These are phyloP conservation scores for Artemisiospiza belli DNA, from an alignment of 2,113 vertebrate species.

Conservation along the genomic window DNA sequence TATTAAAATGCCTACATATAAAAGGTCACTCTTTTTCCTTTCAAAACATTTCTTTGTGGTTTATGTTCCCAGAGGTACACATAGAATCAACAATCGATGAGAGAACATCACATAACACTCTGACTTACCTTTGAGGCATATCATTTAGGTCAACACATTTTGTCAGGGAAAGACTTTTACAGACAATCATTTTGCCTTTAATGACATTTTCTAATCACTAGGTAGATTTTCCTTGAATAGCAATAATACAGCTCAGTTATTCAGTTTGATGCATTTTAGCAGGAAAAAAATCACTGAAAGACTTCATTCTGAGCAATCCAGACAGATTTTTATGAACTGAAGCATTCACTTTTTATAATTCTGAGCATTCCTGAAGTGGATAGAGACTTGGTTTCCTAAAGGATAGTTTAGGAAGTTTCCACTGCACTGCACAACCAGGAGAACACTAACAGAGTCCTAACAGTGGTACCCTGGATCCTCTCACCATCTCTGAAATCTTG, in stretches of 20 bases:
- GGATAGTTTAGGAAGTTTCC: background rate
- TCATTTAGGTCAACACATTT: slow-evolving; percentile 66
- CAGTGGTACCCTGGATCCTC: background rate
- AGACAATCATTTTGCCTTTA: slow-evolving; percentile 65
- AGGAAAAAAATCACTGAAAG: background rate
- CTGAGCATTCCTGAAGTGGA: background rate
- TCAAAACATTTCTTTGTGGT: slow-evolving; percentile 77
- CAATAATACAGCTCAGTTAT: slow-evolving; percentile 22
- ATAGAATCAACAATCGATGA: slow-evolving; percentile 78
- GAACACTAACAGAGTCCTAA: background rate
- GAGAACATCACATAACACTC: slow-evolving; percentile 68
- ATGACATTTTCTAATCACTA: slow-evolving; percentile 66
- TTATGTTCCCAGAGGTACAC: slow-evolving; percentile 69
- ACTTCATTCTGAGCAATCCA: slow-evolving; percentile 23
- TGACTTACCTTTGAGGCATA: slow-evolving; percentile 71
- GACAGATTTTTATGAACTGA: slow-evolving; percentile 17
- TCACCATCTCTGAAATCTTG: background rate
- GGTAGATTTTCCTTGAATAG: slow-evolving; percentile 45
- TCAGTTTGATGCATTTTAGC: slow-evolving; percentile 37
- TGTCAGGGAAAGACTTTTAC: slow-evolving; percentile 52
- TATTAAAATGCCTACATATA: slow-evolving; percentile 74
- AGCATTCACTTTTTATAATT: background rate
- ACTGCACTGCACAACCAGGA: background rate
- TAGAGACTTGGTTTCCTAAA: background rate
- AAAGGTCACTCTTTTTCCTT: slow-evolving; percentile 79